These are phyloP conservation scores for Leontopithecus rosalia DNA, from an alignment of 2,797 vertebrate genomes.

Conservation along the genomic window DNA sequence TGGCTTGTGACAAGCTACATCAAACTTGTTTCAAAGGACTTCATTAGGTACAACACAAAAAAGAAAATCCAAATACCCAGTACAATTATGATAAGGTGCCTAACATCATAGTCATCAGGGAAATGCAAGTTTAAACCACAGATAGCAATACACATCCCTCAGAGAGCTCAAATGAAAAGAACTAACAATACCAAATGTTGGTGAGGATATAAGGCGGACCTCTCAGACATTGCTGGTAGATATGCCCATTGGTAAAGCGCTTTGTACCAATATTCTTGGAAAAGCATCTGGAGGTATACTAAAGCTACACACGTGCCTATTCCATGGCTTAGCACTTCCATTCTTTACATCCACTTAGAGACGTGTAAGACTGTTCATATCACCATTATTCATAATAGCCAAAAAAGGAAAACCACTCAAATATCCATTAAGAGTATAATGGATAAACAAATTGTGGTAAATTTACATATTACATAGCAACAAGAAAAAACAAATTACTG, in stretches of 20 bases:
- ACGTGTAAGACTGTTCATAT: neutral
- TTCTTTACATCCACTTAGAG: neutral
- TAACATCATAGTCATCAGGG: neutral
- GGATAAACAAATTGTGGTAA: neutral
- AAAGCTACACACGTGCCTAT: neutral
- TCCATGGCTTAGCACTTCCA: neutral
- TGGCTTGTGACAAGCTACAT: neutral
- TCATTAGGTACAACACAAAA: neutral
- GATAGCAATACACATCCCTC: no score
- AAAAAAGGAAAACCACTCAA: neutral
- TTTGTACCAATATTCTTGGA: neutral
- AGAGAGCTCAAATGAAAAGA: neutral
- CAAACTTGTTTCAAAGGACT: neutral
- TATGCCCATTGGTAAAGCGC: neutral
- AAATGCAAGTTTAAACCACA: neutral
- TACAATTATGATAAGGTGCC: neutral
- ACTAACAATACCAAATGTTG: neutral
- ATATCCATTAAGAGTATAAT: neutral
- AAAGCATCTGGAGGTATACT: neutral
- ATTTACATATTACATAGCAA: neutral
- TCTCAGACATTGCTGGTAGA: neutral
- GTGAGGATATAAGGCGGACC: neutral
- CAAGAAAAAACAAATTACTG: neutral
- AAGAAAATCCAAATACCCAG: neutral
- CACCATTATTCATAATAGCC: neutral